Conservation (phyloP, 2,888 invertebrate genomes). For the Agonopterix arenella region DNA sequence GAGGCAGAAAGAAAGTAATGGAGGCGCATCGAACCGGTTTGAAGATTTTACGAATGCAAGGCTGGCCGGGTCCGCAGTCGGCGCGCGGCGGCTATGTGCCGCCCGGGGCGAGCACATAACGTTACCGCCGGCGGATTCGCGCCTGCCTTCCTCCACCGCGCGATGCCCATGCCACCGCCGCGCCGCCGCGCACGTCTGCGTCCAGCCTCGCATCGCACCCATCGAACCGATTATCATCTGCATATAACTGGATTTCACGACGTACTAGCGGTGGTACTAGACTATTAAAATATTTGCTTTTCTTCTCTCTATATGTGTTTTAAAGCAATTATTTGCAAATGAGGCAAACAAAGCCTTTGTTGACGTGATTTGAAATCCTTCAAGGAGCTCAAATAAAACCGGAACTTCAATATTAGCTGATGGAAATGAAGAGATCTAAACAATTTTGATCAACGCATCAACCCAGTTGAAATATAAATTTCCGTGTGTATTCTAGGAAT, state of each 20-base stretch:
- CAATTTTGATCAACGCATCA: background rate
- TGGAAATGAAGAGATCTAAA: background rate
- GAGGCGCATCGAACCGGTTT: slow-evolving; percentile 75
- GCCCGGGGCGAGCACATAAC: slow-evolving; percentile 40
- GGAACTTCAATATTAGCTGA: no score
- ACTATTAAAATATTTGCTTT: slow-evolving; percentile 55
- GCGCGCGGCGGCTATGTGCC: slow-evolving; percentile 51
- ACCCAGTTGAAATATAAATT: no score
- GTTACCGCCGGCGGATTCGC: slow-evolving; percentile 59
- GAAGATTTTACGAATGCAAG: slow-evolving; percentile 76
- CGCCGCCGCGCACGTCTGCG: slow-evolving; percentile 36
- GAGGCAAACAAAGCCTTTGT: slow-evolving; percentile 44
- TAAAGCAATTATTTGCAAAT: slow-evolving; percentile 46
- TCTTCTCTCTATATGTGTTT: slow-evolving; percentile 36
- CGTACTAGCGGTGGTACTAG: slow-evolving; percentile 18
- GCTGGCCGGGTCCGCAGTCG: slow-evolving; percentile 49
- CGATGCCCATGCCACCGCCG: background rate
- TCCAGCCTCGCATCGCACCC: slow-evolving; percentile 15
- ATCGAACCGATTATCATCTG: slow-evolving; percentile 56
- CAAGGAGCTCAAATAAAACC: no score
- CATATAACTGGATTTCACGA: slow-evolving; percentile 61
- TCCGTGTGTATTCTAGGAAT: no score
- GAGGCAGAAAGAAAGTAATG: slow-evolving; percentile 77
- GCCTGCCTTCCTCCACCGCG: slow-evolving; percentile 49
- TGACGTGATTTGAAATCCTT: slow-evolving; percentile 10